Evolutionary conservation across 2,113 vertebrate species (phyloP).

Genomic region (Limanda limanda): DNA sequence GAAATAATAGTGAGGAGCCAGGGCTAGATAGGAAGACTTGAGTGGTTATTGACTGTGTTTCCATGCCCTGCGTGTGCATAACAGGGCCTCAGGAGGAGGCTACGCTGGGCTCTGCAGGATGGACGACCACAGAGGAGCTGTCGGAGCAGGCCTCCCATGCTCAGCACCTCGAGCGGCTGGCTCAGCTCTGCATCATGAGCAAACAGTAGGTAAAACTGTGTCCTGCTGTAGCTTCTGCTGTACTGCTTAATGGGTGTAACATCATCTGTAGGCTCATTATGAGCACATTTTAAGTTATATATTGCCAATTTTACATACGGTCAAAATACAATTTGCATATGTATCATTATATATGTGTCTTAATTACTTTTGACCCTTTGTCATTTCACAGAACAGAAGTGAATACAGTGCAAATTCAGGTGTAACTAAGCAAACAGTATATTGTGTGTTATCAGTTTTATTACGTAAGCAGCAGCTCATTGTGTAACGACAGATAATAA

Average conservation of each 20-base stretch:
- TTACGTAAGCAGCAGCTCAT: not conserved
- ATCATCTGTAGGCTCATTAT: conserved; percentile 16
- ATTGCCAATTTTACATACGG: not conserved
- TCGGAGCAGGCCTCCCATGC: conserved; percentile 83
- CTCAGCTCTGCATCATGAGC: conserved; percentile 83
- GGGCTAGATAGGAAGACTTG: not conserved
- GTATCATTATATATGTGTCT: not conserved
- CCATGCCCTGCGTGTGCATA: conserved; percentile 83
- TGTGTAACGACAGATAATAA: not conserved
- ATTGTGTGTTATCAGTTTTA: conserved; percentile 31
- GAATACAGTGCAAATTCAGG: conserved; percentile 1
- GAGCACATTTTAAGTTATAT: conserved; percentile 1
- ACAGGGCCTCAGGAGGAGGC: conserved; percentile 86
- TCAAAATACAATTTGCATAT: not conserved
- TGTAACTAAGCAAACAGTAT: conserved; percentile 13
- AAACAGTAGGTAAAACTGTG: conserved; percentile 85
- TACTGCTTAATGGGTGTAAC: not conserved
- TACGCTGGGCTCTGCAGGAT: conserved; percentile 76
- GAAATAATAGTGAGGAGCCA: not conserved
- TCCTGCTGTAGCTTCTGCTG: conserved; percentile 35
- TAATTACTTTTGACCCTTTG: not conserved
- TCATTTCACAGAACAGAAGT: not conserved
- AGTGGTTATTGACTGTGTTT: conserved; percentile 73
- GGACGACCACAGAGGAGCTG: conserved; percentile 83
- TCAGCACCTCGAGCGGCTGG: conserved; percentile 83